phyloP scores from a whole-genome alignment of 2,113 vertebrate species.

The Leptodactylus fuscus region DNA sequence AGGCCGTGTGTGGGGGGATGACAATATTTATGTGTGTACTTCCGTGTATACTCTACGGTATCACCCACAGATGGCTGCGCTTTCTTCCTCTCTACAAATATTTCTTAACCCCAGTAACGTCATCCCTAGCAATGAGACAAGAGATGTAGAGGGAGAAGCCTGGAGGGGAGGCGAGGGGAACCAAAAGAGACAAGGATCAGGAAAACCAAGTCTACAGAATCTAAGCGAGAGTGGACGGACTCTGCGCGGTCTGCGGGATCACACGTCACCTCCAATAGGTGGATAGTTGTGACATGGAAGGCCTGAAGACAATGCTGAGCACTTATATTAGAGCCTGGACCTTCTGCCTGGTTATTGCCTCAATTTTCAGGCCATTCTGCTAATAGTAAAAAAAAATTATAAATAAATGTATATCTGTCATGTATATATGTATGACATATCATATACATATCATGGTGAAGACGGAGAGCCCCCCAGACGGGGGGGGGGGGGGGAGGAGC shows the following conservation, averaged over 20 bases:
- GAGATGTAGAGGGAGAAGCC: not conserved
- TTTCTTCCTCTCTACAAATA: not conserved
- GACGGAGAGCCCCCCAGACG: not conserved
- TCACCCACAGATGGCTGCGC: slow-evolving; percentile 21
- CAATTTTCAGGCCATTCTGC: not conserved
- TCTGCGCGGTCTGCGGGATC: too few relatives aligned
- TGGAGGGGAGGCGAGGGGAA: too few relatives aligned
- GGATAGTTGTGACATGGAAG: too few relatives aligned
- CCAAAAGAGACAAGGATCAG: not conserved
- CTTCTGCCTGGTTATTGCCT: not conserved
- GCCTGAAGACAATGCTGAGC: too few relatives aligned
- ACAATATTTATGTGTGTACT: slow-evolving; percentile 21
- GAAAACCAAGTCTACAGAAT: too few relatives aligned
- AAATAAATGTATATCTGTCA: too few relatives aligned
- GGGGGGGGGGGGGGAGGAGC: not conserved
- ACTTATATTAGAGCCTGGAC: too few relatives aligned
- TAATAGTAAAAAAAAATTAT: too few relatives aligned
- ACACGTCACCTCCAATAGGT: too few relatives aligned
- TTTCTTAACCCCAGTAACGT: not conserved
- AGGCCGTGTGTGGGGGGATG: not conserved
- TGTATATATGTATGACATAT: too few relatives aligned
- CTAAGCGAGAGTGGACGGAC: too few relatives aligned
- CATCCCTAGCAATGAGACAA: not conserved
- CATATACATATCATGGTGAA: not conserved
- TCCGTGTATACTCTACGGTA: not conserved